Base-by-base conservation (phyloP, 2,113 vertebrate genomes). In the Trachemys scripta region DNA sequence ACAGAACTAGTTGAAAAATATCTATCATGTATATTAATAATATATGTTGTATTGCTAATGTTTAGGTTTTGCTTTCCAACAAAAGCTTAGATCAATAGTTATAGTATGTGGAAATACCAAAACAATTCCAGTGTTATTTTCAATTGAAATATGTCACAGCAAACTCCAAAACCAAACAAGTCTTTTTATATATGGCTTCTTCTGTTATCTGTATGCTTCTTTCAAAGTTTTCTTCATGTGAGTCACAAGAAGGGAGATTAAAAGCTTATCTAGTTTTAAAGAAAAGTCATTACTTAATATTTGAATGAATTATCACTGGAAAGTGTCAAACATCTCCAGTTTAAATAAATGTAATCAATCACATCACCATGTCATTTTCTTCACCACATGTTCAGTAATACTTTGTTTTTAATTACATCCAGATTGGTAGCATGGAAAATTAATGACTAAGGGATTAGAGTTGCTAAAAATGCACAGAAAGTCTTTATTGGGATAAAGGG, bases 401-500 rank as follows among this genome's bases (percentile, higher is more conserved):
- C 50, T 1, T 94, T 96, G 56, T 95, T 97, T 93, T 95, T 97
- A 98, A 98, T 98, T 97, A 88, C 90, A 94, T 53, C 78, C 88
- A 95, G 92, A 79, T 95, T 96, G 93, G 90, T 84, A 95, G 92
- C 8, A 6, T 8, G 53, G 92, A 96, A 95, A 97, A 96, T 90
- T 94, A 97, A 97, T 97, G 94, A 94, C 89, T 86, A 79, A 96
- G 45, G 94, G 85, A 94, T 93, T 95, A 97, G 45, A 95, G 72
- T 80, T 91, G 80, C 80, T 97, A 92, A 97, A 96, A 95, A 94
- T 95, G 87, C 57, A 96, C 80, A 91, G 81, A 93, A 97, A 93
- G 69, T 84, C 90, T 96, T 94, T 72, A 95, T 87, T 95, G 91
- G 92, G 91, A 94, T 94, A 87, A 96, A 94, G 79, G 25, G 54